These are phyloP conservation scores for Macrotis lagotis DNA, from an alignment of 2,113 vertebrate genomes.

Conservation along the genomic window DNA sequence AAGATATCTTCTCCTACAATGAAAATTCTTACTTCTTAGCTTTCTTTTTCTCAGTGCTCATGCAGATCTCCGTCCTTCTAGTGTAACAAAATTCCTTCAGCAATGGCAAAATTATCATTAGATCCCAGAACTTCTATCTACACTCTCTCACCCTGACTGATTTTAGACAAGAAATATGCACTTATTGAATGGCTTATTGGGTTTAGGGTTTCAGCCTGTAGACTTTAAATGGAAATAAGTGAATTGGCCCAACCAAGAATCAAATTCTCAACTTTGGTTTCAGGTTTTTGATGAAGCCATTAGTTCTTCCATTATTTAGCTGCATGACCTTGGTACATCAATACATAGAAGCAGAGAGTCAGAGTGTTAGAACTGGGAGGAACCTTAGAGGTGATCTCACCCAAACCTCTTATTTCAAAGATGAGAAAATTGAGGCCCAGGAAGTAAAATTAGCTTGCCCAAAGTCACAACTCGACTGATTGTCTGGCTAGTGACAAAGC, in stretches of 20 bases:
- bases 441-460: fast-evolving
- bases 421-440: not conserved
- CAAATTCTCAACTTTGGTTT: not conserved
- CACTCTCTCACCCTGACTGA: not conserved
- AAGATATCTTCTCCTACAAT: not conserved
- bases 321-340: not conserved
- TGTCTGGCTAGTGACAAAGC: not conserved
- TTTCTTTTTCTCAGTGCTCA: not conserved
- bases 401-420: not conserved
- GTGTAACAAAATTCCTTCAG: not conserved
- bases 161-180: not conserved
- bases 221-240: not conserved
- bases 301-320: not conserved
- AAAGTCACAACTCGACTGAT: fast-evolving
- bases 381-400: not conserved
- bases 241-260: not conserved
- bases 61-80: not conserved
- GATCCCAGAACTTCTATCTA: not conserved
- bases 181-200: not conserved
- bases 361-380: not conserved
- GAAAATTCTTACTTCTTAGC: not conserved
- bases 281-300: not conserved
- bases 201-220: not conserved
- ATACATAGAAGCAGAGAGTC: not conserved
- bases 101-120: not conserved